Base-by-base conservation (phyloP, 2,797 vertebrate species). In the Neomorphus geoffroyi region DNA sequence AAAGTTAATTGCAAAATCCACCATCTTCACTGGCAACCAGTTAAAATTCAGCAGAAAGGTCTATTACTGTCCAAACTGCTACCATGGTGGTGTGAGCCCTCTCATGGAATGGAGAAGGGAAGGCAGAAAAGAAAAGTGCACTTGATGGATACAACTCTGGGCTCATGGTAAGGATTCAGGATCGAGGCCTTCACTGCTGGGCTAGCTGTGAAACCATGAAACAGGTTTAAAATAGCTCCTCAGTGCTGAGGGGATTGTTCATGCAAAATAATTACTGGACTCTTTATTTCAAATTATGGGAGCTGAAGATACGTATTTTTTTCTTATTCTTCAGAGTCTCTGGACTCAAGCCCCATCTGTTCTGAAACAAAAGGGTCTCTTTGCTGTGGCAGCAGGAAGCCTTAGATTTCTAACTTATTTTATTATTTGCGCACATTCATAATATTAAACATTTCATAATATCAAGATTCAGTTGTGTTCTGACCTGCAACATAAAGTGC, bases 1-100 rank as follows among this genome's bases (percentile, higher is more conserved):
- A 7, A 95, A 71, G 17, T 30, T 73, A 33, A 80, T 6, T 60
- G 43, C 21, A 90, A 92, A 56, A 93, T 82, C n/a, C 51, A 91
- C 43, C 60, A 58, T 21, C 30, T 54, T 74, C 77, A 91, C 1
- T 60, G 67, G 35, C 39, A 92, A 69, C 3, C 27, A 87, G 18
- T 80, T 64, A 62, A 92, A 89, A 92, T 85, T 73, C 56, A 77
- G 51, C n/a, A 88, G 61, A 70, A 87, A 86, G 32, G 53, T 78
- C 41, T 83, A 56, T 39, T 77, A 80, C 23, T 53, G 57, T 8
- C 8, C 7, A 72, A 23, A 37, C 51, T 92, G 53, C 33, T 60
- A 21, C 46, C 27, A 14, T 3, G 13, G 46, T 70, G 48, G 60
- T 46, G 7, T 2, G 0, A 79, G 41, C 9, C 28, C 8, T 72